Evolutionary conservation across 2,113 vertebrate species (phyloP).

Genomic region (Chlamydotis undulata): DNA sequence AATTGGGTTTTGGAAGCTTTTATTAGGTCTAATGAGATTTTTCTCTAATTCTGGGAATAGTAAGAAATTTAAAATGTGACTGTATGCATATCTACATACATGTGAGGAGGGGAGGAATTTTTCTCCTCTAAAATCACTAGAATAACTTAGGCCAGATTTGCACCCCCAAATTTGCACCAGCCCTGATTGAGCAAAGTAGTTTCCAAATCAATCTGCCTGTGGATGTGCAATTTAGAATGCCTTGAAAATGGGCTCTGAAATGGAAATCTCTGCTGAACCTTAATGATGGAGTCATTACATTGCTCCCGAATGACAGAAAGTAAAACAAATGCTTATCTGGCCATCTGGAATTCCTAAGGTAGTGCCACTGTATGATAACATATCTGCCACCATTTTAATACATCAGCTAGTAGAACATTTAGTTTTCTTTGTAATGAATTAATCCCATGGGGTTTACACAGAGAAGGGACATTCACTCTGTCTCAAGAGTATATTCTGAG

Average conservation of each 20-base stretch:
- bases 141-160: neutral
- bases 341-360: neutral
- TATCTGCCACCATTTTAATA: neutral
- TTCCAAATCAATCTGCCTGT: neutral
- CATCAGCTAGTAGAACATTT: neutral
- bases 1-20: neutral
- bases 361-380: neutral
- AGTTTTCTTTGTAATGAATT: neutral
- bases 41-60: neutral
- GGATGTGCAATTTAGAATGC: neutral
- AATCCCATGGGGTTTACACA: neutral
- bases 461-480: neutral
- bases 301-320: neutral
- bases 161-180: neutral
- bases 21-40: neutral
- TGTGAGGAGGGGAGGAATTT: neutral
- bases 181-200: neutral
- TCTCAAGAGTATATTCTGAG: neutral
- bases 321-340: neutral
- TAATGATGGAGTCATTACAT: neutral
- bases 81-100: neutral
- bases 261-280: neutral
- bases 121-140: neutral
- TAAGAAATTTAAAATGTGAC: neutral
- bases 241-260: constrained; percentile 3